A percentile compares a stretch with the other conserved stretches of the same genome.
phyloP scores from a whole-genome alignment of 1,140 invertebrate genomes.

The Pseudomyrmex flavicornis region DNA sequence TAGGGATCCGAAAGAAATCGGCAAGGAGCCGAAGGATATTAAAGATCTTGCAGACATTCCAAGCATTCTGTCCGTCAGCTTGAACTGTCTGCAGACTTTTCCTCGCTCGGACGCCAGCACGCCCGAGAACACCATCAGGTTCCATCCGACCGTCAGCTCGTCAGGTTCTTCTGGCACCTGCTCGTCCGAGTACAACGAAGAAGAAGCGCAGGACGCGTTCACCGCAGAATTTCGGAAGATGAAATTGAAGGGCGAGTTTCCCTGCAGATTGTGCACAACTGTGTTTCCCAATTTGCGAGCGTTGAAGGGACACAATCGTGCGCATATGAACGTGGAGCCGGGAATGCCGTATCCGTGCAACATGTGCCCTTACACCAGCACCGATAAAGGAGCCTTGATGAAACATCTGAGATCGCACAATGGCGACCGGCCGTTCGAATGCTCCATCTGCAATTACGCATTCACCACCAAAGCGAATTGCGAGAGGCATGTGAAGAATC shows the following conservation, averaged over 20 bases:
- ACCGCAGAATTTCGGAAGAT: slow-evolving; percentile 92
- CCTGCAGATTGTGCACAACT: slow-evolving; percentile 93
- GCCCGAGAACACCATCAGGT: slow-evolving; percentile 79
- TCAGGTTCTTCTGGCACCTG: slow-evolving; percentile 81
- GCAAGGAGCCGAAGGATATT: slow-evolving; percentile 75
- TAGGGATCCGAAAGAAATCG: slow-evolving; percentile 88
- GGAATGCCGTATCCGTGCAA: slow-evolving; percentile 94
- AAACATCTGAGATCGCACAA: slow-evolving; percentile 97
- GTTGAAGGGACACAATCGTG: slow-evolving; percentile 94
- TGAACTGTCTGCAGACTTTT: slow-evolving; percentile 87
- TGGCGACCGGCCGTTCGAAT: slow-evolving; percentile 97
- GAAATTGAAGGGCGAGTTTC: slow-evolving; percentile 95
- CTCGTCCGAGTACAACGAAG: slow-evolving; percentile 86
- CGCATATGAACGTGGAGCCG: slow-evolving; percentile 89
- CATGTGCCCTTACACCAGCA: slow-evolving; percentile 95
- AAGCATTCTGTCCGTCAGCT: slow-evolving; percentile 91
- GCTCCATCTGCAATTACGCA: slow-evolving; percentile 96
- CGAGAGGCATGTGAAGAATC: slow-evolving; percentile 95
- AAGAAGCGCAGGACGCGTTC: slow-evolving; percentile 93
- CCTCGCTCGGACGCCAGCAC: slow-evolving; percentile 80
- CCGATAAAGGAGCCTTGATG: slow-evolving; percentile 95
- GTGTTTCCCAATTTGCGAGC: slow-evolving; percentile 95
- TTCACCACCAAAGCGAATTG: slow-evolving; percentile 98
- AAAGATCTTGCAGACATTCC: slow-evolving; percentile 94
- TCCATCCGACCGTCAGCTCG: slow-evolving; percentile 74